Percentiles rank a stretch among this genome's conserved stretches.
phyloP scores from a whole-genome alignment of 2,113 vertebrate species.

The Hippocampus zosterae region DNA sequence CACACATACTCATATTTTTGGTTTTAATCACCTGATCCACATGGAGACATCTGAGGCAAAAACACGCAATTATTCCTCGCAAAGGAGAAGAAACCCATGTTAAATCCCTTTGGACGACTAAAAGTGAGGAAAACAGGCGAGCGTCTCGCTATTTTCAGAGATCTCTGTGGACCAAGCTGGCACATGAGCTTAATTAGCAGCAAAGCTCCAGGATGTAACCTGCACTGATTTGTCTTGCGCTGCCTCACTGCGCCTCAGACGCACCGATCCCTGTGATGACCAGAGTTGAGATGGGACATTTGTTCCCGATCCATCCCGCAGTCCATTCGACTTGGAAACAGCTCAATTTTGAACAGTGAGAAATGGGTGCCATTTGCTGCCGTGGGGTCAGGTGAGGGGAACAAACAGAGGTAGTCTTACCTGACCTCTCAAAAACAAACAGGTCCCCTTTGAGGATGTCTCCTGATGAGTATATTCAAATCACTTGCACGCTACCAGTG shows the following conservation, averaged over 20 bases:
- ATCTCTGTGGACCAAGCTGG: slow-evolving; percentile 51
- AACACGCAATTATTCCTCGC: slow-evolving; percentile 52
- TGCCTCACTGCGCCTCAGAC: slow-evolving; percentile 25
- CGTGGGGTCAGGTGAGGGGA: background rate
- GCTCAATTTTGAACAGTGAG: too few species aligned
- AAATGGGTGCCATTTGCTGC: background rate
- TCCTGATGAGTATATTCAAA: slow-evolving; percentile 50
- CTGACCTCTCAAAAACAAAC: slow-evolving; percentile 35
- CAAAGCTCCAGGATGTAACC: background rate
- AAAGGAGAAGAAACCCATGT: slow-evolving; percentile 49
- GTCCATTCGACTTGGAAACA: background rate
- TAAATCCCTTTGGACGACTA: slow-evolving; percentile 55
- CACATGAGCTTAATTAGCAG: slow-evolving; percentile 22
- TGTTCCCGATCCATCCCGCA: slow-evolving; percentile 12
- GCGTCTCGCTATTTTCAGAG: slow-evolving; percentile 65
- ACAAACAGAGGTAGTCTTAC: slow-evolving; percentile 11
- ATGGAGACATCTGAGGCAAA: slow-evolving; percentile 33
- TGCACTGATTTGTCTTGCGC: slow-evolving; percentile 28
- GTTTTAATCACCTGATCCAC: slow-evolving; percentile 20
- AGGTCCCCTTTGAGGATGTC: slow-evolving; percentile 9
- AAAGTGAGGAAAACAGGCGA: slow-evolving; percentile 49
- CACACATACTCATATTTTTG: slow-evolving; percentile 11
- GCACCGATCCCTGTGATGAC: slow-evolving; percentile 32
- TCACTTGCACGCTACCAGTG: slow-evolving; percentile 9
- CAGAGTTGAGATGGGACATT: slow-evolving; percentile 27